Evolutionary conservation across 1,140 invertebrate species (phyloP).

Genomic region (Drosophila leontia): DNA sequence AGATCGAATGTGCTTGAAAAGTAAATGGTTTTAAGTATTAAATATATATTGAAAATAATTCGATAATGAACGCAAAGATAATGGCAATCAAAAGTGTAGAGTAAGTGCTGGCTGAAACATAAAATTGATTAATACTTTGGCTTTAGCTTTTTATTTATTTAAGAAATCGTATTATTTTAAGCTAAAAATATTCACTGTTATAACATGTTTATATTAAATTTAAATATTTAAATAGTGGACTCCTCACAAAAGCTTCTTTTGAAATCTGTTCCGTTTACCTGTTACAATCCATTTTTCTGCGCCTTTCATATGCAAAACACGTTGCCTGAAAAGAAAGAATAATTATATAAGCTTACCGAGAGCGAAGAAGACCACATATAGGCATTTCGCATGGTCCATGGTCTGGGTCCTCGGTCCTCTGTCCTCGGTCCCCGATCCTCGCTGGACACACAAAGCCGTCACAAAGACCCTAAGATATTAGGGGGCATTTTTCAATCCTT

Average conservation of each 20-base stretch:
- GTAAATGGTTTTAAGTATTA: slow-evolving; percentile 1
- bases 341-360: slow-evolving; percentile 37
- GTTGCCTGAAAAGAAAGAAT: slow-evolving; percentile 36
- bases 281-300: slow-evolving; percentile 12
- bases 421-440: slow-evolving; percentile 1
- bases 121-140: background rate
- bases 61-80: background rate
- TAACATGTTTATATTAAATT: background rate
- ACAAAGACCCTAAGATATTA: slow-evolving; percentile 83
- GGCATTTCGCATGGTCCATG: slow-evolving; percentile 5
- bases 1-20: slow-evolving; percentile 9
- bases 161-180: background rate
- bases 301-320: slow-evolving; percentile 9
- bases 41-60: slow-evolving; percentile 5
- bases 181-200: background rate
- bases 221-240: background rate
- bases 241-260: background rate
- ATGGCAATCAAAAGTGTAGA: background rate
- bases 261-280: slow-evolving; percentile 8
- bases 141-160: background rate
- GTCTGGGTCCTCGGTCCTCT: background rate
- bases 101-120: too few species aligned
- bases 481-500: slow-evolving; percentile 82
- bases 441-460: slow-evolving; percentile 61
- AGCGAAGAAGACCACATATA: slow-evolving; percentile 11